These are phyloP conservation scores for Athalia rosae DNA, from an alignment of 2,888 invertebrate genomes.

Conservation along the genomic window DNA sequence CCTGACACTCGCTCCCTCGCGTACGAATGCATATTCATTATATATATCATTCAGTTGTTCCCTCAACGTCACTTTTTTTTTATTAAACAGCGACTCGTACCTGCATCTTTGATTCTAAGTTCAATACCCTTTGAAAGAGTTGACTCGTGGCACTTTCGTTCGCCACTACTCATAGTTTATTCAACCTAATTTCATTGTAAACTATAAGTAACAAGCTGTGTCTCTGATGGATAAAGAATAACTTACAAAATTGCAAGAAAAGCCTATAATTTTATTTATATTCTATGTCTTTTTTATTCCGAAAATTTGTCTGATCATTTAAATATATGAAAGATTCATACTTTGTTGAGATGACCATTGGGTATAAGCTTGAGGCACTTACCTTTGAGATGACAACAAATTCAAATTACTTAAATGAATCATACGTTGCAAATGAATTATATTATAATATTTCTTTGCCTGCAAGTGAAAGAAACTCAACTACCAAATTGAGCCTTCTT, in stretches of 20 bases:
- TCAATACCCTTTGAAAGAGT: conserved; percentile 14
- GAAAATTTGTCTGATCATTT: no score
- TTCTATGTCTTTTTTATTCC: no score
- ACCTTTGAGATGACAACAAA: no score
- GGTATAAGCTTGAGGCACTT: no score
- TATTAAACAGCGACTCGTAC: conserved; percentile 8
- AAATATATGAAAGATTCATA: no score
- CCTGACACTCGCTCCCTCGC: conserved; percentile 60
- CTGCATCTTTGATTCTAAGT: conserved; percentile 12
- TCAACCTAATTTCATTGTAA: neutral
- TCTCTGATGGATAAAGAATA: no score
- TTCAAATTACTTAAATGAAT: neutral
- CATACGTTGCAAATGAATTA: neutral
- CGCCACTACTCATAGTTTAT: neutral
- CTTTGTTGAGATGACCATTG: no score
- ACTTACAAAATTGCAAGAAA: no score
- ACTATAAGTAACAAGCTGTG: neutral
- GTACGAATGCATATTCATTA: conserved; percentile 58
- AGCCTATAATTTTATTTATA: no score
- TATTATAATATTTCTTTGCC: neutral
- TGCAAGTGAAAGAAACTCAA: no score
- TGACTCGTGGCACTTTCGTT: neutral
- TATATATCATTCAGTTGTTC: neutral
- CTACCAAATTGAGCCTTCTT: no score
- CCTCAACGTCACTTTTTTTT: conserved; percentile 21